Evolutionary conservation across 35 echinoderm and acorn worm genomes (phyloP).

Genomic region (Acanthaster planci): DNA sequence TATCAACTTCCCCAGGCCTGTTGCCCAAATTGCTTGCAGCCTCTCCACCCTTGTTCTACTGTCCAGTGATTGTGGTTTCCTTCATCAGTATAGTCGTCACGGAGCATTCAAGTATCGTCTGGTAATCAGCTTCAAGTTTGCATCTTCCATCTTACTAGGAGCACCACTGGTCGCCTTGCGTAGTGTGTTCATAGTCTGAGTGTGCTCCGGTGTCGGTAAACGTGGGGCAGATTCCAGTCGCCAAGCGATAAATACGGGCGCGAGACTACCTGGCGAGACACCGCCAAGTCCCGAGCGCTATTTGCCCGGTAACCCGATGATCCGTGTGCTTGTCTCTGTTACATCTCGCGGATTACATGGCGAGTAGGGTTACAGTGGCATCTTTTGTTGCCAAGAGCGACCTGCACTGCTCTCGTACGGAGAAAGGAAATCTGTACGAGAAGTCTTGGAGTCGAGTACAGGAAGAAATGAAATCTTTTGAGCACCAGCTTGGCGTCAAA

Average conservation of each 20-base stretch:
- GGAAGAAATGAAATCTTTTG: no score
- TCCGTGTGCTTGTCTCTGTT: neutral
- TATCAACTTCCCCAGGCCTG: no score
- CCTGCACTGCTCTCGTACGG: neutral
- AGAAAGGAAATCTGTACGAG: neutral
- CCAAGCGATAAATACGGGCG: neutral
- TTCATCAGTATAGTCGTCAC: no score
- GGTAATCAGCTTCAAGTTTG: no score
- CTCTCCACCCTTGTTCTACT: no score
- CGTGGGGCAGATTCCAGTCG: neutral
- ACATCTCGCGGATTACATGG: slow-evolving; percentile 16
- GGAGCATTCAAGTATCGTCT: no score
- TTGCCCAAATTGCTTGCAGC: no score
- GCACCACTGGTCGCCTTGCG: no score
- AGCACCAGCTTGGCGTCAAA: slow-evolving; percentile 1
- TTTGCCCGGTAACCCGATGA: slow-evolving; percentile 9
- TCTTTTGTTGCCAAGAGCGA: neutral
- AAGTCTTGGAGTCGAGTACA: neutral
- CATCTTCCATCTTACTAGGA: no score
- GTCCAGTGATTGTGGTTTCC: no score
- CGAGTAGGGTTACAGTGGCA: neutral
- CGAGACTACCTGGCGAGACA: neutral
- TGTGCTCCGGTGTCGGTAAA: neutral
- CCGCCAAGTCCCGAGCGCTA: neutral
- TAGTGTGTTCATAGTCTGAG: neutral